Evolutionary conservation across 2,113 vertebrate genomes (phyloP).

Genomic region (human): DNA sequence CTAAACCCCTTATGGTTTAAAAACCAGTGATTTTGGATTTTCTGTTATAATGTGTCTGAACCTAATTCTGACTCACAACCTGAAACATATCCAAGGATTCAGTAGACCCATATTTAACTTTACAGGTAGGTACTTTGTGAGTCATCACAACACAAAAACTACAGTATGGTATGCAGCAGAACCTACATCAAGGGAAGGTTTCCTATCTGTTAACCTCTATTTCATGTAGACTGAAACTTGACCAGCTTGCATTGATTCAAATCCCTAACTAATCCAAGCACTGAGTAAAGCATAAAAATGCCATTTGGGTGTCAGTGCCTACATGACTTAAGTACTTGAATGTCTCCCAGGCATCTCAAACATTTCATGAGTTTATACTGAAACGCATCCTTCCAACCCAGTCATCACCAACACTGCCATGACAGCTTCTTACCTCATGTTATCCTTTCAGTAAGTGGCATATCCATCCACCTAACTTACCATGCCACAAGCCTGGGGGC

Average conservation of each 20-base stretch:
- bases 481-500: background rate
- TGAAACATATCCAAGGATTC: background rate
- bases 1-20: background rate
- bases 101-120: background rate
- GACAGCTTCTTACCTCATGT: background rate
- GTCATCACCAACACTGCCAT: background rate
- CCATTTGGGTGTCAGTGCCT: background rate
- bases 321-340: too few relatives aligned
- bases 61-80: background rate
- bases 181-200: background rate
- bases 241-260: background rate
- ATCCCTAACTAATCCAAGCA: background rate
- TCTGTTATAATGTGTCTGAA: background rate
- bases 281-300: background rate
- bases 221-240: background rate
- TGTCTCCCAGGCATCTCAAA: background rate
- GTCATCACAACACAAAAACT: background rate
- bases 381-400: background rate
- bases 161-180: background rate
- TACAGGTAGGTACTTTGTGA: background rate
- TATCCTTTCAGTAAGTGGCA: background rate
- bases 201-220: background rate
- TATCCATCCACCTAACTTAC: background rate
- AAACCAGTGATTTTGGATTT: background rate
- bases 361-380: background rate